phyloP scores from a whole-genome alignment of 2,113 vertebrate species.

The Tyrannus savana region DNA sequence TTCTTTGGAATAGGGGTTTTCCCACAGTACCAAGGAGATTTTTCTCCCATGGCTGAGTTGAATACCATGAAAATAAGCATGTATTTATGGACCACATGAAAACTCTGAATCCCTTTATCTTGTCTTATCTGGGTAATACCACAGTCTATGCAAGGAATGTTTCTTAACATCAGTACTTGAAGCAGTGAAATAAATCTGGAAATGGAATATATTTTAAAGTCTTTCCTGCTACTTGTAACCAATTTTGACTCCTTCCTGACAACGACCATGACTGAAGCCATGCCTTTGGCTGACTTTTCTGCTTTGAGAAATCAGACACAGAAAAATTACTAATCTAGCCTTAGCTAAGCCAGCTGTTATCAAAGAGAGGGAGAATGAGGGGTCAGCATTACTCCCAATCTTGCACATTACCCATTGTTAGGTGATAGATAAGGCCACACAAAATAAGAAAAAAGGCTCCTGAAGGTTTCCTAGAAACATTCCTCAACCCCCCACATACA shows the following conservation, averaged over 20 bases:
- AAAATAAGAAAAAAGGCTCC: no score
- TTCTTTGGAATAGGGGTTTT: background rate
- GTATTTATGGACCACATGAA: background rate
- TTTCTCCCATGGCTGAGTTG: background rate
- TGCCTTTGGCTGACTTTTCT: background rate
- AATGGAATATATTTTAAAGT: background rate
- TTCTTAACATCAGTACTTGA: background rate
- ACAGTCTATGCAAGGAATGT: background rate
- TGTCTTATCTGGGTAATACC: background rate
- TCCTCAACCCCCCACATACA: no score
- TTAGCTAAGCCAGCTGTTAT: background rate
- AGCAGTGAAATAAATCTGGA: background rate
- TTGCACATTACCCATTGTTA: background rate
- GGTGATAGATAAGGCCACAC: no score
- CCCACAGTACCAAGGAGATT: background rate
- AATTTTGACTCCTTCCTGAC: background rate
- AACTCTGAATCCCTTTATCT: background rate
- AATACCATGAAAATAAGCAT: background rate
- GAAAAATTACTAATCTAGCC: background rate
- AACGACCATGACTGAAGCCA: fast-evolving
- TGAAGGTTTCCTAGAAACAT: no score
- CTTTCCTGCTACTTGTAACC: background rate
- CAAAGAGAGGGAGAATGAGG: background rate
- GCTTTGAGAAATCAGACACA: background rate
- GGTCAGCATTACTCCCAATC: background rate